Conservation (phyloP, 2,888 invertebrate genomes). For the Geotrupes spiniger region DNA sequence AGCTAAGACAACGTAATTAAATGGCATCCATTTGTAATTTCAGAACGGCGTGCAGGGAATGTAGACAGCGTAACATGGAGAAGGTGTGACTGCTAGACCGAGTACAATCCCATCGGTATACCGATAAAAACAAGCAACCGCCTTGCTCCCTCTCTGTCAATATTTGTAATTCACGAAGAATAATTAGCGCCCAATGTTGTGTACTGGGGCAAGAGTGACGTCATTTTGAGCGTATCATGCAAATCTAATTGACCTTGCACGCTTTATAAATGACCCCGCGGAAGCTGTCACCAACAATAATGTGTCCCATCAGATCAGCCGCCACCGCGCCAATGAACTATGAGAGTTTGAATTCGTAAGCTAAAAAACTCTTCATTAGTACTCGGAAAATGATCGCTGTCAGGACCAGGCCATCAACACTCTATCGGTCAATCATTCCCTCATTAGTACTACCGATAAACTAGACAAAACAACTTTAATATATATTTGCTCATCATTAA, state of each 20-base stretch:
- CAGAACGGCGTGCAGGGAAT: constrained; percentile 49
- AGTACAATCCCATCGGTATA: constrained; percentile 45
- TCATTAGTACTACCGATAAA: constrained; percentile 40
- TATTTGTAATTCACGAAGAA: constrained; percentile 44
- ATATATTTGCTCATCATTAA: too few relatives aligned
- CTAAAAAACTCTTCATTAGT: constrained; percentile 52
- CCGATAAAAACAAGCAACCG: constrained; percentile 45
- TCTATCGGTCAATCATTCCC: constrained; percentile 47
- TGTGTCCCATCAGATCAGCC: constrained; percentile 47
- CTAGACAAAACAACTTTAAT: constrained; percentile 32
- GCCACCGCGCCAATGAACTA: constrained; percentile 45
- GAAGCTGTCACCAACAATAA: constrained; percentile 50
- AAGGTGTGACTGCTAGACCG: constrained; percentile 50
- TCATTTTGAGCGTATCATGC: constrained; percentile 32
- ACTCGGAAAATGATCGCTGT: constrained; percentile 51
- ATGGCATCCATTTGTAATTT: constrained; percentile 53
- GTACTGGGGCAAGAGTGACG: constrained; percentile 26
- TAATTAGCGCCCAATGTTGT: constrained; percentile 46
- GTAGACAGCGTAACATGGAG: constrained; percentile 50
- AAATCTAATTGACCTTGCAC: constrained; percentile 50
- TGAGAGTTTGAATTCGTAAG: constrained; percentile 45
- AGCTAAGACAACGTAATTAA: constrained; percentile 53
- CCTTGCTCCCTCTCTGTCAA: constrained; percentile 46
- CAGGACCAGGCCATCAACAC: constrained; percentile 42
- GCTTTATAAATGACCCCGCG: constrained; percentile 49